These are phyloP conservation scores for Ophonus ardosiacus DNA, from an alignment of 2,888 invertebrate genomes.

Conservation along the genomic window DNA sequence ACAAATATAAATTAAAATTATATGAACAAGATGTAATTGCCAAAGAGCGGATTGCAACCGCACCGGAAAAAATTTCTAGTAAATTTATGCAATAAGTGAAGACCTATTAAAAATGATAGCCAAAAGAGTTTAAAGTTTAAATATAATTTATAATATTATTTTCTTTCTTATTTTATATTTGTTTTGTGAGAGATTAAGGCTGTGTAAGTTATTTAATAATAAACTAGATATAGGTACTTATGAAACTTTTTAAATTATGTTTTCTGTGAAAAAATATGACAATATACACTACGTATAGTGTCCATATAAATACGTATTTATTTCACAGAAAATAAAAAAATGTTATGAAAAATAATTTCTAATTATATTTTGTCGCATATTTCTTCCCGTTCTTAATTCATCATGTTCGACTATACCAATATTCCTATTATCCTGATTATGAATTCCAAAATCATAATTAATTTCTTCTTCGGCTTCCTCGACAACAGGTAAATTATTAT, in stretches of 20 bases:
- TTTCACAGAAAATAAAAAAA: too few species aligned
- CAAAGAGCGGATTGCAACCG: neutral
- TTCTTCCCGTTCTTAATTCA: conserved; percentile 37
- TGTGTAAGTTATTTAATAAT: neutral
- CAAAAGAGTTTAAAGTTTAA: too few species aligned
- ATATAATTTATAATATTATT: too few species aligned
- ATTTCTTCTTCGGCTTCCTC: conserved; percentile 10
- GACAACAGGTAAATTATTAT: conserved; percentile 55
- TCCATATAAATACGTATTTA: too few species aligned
- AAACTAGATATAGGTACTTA: neutral
- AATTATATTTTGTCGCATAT: conserved; percentile 1
- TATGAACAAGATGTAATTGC: neutral
- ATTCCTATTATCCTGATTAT: conserved; percentile 8
- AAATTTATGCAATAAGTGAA: neutral
- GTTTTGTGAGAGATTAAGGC: neutral
- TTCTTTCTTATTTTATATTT: too few species aligned
- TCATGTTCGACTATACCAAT: neutral
- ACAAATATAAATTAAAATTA: conserved; percentile 12
- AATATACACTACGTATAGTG: too few species aligned
- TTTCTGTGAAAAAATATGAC: too few species aligned
- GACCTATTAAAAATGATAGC: too few species aligned
- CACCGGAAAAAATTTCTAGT: neutral
- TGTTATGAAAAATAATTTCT: conserved; percentile 39
- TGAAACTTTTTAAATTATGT: neutral
- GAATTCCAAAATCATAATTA: conserved; percentile 45